Percentiles rank a stretch among this genome's conserved stretches.
Evolutionary conservation across 2,888 invertebrate genomes (phyloP).

Genomic region (Gymnosoma rotundatum): DNA sequence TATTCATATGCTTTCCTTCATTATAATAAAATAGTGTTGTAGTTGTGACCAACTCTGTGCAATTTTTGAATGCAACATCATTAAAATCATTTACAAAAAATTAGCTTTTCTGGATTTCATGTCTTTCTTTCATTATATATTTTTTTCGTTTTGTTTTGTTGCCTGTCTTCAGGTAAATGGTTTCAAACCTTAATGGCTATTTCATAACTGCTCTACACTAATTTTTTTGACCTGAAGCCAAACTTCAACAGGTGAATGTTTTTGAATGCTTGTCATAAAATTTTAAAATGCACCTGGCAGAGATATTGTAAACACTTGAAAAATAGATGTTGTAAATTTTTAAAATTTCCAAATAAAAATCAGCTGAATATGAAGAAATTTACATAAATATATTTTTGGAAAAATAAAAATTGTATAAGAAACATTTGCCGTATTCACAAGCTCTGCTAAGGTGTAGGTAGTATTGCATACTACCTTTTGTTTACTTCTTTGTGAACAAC

Average conservation of each 20-base stretch:
- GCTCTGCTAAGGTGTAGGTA: too few relatives aligned
- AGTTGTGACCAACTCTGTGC: too few relatives aligned
- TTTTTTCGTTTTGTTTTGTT: not conserved
- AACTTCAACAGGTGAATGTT: constrained; percentile 39
- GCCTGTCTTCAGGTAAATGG: constrained; percentile 14
- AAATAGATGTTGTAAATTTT: not conserved
- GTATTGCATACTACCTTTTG: too few relatives aligned
- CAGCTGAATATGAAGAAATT: not conserved
- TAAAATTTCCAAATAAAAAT: not conserved
- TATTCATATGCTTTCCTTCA: too few relatives aligned
- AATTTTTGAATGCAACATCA: too few relatives aligned
- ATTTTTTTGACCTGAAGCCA: constrained; percentile 25
- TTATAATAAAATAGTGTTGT: too few relatives aligned
- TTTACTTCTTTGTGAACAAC: too few relatives aligned
- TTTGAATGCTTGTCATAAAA: constrained; percentile 6
- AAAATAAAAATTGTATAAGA: too few relatives aligned
- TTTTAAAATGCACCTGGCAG: constrained; percentile 47
- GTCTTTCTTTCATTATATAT: too few relatives aligned
- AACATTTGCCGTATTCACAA: too few relatives aligned
- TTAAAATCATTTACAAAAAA: too few relatives aligned
- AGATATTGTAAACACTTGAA: constrained; percentile 21
- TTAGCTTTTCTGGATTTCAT: not conserved
- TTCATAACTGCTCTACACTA: not conserved
- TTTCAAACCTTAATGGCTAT: constrained; percentile 15
- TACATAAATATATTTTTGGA: not conserved